Conservation (phyloP, 2,797 vertebrate genomes). For the Muscicapa striata region DNA sequence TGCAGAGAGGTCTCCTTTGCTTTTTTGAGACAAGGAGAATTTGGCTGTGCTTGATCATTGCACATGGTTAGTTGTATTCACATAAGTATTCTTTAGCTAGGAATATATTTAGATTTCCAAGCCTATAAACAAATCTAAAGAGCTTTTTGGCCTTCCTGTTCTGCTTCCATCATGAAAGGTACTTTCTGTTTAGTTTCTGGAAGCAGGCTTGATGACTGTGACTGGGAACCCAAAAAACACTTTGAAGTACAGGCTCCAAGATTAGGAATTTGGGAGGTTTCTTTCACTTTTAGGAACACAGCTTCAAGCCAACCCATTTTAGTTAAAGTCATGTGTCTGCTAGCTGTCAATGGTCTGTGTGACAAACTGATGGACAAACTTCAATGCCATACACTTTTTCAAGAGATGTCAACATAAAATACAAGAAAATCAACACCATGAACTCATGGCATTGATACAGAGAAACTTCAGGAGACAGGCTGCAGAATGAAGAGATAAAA, state of each 20-base stretch:
- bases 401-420: background rate
- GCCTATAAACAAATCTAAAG: conserved; percentile 58
- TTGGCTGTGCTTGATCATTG: conserved; percentile 20
- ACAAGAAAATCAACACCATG: background rate
- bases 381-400: background rate
- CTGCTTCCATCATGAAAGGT: conserved; percentile 44
- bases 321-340: background rate
- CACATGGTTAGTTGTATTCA: background rate
- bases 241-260: background rate
- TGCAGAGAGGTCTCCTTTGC: background rate
- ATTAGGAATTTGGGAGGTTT: background rate
- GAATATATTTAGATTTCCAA: conserved; percentile 47
- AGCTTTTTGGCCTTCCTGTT: conserved; percentile 45
- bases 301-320: background rate
- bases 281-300: background rate
- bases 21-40: background rate
- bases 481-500: background rate
- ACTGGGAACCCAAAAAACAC: background rate
- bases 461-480: background rate
- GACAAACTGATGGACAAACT: background rate
- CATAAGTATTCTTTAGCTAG: background rate
- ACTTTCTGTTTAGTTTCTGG: background rate
- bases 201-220: conserved; percentile 1
- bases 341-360: background rate
- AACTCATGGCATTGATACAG: background rate